A percentile compares a stretch with the other conserved stretches of the same genome.
phyloP scores from a whole-genome alignment of 2,797 vertebrate genomes.

The Chrosomus eos region DNA sequence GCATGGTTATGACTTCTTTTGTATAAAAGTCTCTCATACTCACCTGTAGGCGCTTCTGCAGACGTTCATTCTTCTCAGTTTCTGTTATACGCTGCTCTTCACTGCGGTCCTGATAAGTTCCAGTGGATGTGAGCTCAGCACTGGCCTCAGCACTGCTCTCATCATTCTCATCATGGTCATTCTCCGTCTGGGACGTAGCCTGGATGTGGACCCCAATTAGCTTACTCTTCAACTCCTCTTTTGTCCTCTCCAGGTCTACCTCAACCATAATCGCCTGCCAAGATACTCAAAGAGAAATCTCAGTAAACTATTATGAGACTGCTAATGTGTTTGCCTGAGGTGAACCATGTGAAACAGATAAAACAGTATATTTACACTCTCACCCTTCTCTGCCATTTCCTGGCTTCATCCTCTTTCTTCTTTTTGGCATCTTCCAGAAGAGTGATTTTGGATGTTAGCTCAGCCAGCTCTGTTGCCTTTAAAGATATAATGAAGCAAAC shows the following conservation, averaged over 20 bases:
- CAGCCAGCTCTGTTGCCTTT: constrained; percentile 92
- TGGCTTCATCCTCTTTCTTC: constrained; percentile 92
- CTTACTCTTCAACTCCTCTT: constrained; percentile 90
- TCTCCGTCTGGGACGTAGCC: constrained; percentile 84
- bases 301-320: not conserved
- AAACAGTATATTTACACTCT: constrained; percentile 60
- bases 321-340: not conserved
- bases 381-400: constrained; percentile 94
- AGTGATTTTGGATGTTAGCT: constrained; percentile 90
- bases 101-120: constrained; percentile 89
- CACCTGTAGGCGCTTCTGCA: constrained; percentile 95
- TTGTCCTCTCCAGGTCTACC: constrained; percentile 90
- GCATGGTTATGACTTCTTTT: not conserved
- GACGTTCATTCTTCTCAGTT: constrained; percentile 92
- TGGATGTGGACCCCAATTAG: constrained; percentile 88
- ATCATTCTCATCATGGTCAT: constrained; percentile 93
- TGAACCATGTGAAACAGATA: not conserved
- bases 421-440: constrained; percentile 91
- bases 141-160: constrained; percentile 94
- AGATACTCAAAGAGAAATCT: constrained; percentile 38
- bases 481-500: constrained; percentile 1
- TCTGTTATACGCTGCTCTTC: constrained; percentile 95
- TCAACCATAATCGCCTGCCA: constrained; percentile 88
- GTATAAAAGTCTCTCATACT: constrained; percentile 35
- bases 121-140: constrained; percentile 86